phyloP scores from a whole-genome alignment of 2,888 invertebrate species.

The Drosophila formosana region DNA sequence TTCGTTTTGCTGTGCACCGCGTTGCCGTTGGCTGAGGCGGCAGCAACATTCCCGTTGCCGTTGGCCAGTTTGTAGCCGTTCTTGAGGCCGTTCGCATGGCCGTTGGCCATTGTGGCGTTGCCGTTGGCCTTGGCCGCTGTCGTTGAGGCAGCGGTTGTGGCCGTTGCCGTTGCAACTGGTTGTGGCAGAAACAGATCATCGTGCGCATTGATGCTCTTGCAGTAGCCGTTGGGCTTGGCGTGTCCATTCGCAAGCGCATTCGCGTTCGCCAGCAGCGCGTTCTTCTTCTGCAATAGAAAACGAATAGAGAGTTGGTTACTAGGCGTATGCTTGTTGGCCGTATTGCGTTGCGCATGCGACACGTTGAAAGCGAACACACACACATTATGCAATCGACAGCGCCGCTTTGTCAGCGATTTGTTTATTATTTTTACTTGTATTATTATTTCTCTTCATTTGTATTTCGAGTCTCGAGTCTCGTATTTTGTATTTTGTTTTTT shows the following conservation, averaged over 20 bases:
- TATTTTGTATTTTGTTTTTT: not conserved
- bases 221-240: constrained; percentile 70
- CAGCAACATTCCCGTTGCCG: constrained; percentile 55
- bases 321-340: constrained; percentile 37
- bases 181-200: constrained; percentile 71
- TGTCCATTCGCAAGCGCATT: constrained; percentile 43
- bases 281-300: constrained; percentile 57
- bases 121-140: constrained; percentile 52
- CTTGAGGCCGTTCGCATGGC: constrained; percentile 75
- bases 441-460: constrained; percentile 38
- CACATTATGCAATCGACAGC: constrained; percentile 55
- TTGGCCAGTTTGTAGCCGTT: constrained; percentile 75
- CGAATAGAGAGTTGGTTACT: not conserved
- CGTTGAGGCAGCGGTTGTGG: constrained; percentile 32
- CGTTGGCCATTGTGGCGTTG: constrained; percentile 61
- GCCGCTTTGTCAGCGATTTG: constrained; percentile 57
- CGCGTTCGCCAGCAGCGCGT: constrained; percentile 53
- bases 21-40: constrained; percentile 63
- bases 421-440: constrained; percentile 56
- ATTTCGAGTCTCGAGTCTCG: constrained; percentile 10
- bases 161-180: constrained; percentile 39
- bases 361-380: constrained; percentile 18
- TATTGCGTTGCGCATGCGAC: constrained; percentile 17
- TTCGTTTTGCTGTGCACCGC: constrained; percentile 68
- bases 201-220: constrained; percentile 76